Evolutionary conservation across 2,113 vertebrate species (phyloP).

Genomic region (Ophiodon elongatus): DNA sequence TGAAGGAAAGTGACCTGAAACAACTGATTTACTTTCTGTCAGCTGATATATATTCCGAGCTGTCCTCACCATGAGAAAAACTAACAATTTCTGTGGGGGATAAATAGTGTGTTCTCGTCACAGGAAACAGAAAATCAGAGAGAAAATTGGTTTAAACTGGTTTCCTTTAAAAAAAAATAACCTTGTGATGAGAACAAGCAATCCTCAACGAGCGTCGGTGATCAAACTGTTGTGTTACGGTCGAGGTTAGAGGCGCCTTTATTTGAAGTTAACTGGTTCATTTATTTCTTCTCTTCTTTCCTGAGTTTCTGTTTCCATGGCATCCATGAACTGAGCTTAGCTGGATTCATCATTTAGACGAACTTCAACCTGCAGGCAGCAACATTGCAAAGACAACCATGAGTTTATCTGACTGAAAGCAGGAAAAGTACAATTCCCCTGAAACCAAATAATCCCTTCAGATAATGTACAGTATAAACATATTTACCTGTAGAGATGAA

Average conservation of each 20-base stretch:
- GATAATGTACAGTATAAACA: neutral
- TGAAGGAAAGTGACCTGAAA: neutral
- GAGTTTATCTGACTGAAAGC: neutral
- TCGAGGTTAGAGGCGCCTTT: neutral
- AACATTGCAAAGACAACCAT: neutral
- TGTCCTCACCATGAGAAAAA: neutral
- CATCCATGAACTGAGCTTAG: slow-evolving; percentile 16
- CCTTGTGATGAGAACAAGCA: neutral
- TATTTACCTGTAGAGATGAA: neutral
- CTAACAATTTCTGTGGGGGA: neutral
- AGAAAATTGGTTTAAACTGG: neutral
- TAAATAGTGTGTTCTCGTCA: neutral
- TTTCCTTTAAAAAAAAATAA: neutral
- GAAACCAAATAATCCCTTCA: neutral
- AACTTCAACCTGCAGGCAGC: neutral
- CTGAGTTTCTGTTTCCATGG: slow-evolving; percentile 36
- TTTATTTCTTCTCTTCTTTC: slow-evolving; percentile 7
- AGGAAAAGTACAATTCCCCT: neutral
- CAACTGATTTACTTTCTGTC: neutral
- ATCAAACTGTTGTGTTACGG: neutral
- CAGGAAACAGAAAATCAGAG: neutral
- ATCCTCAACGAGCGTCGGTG: neutral
- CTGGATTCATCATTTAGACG: neutral
- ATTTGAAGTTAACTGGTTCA: slow-evolving; percentile 13
- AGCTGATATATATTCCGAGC: neutral